Evolutionary conservation across 2,113 vertebrate species (phyloP), one percentile per base, ranked within the genome.

Genomic region (Pygoscelis antarcticus): DNA sequence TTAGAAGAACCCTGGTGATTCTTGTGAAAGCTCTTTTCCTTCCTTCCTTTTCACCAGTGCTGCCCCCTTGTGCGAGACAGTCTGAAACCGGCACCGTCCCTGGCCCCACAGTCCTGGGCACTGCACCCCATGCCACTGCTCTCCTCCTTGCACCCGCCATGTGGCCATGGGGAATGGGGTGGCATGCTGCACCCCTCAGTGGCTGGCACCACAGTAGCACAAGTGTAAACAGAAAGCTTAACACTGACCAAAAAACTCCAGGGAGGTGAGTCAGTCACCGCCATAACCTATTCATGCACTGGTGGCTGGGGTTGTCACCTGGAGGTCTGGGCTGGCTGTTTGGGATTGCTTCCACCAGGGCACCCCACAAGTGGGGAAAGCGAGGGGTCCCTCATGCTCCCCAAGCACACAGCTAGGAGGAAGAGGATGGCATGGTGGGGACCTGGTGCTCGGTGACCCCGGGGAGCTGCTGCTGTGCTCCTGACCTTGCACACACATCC

Each of bases 141-240:
- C 38, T 34, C 44, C 49, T 17, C 34, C 38, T 7, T 3, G 30
- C 3, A 2, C 52, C 42, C 2, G 1, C 13, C 2, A 0, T 23
- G 69, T 2, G 3, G 66, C 36, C 30, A 1, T 0, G 22, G 55
- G 46, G 46, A 7, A 3, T 0, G 3, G 58, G 76, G 40, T 23
- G 78, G n/a, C n/a, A 54, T 7, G 0, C 49, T 11, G 62, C 40
- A 25, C n/a, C 32, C 26, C 44, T 47, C 10, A 7, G 51, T 5
- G 1, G 16, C 46, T 13, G 47, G 40, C 54, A 76, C 36, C 38
- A 10, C 25, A 15, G 42, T 4, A 44, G 47, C n/a, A 55, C 17
- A 9, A 22, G 13, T 1, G 17, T 12, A 10, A 69, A 12, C 12
- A 7, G 62, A 70, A 61, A 47, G 34, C 21, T 54, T n/a, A n/a